Evolutionary conservation across 2,888 invertebrate genomes (phyloP).

Genomic region (Diarsia brunnea): DNA sequence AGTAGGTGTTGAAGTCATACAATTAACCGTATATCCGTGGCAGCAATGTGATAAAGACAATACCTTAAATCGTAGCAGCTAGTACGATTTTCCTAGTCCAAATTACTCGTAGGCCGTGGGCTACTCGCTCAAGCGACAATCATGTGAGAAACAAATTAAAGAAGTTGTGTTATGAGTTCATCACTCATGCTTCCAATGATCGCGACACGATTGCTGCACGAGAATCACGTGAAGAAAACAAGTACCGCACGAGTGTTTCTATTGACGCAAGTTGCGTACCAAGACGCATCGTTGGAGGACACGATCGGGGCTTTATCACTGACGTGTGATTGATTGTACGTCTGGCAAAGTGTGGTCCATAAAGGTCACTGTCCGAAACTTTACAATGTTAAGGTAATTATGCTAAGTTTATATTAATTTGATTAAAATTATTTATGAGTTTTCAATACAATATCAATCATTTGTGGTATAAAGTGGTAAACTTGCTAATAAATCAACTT

Average conservation of each 20-base stretch:
- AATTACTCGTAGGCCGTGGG: not conserved
- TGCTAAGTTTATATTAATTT: conserved; percentile 1
- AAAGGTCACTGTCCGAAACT: not conserved
- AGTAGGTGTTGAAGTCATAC: not conserved
- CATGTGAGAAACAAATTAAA: not conserved
- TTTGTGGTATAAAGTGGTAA: conserved; percentile 33
- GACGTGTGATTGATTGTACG: not conserved
- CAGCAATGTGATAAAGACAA: no score
- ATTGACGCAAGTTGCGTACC: not conserved
- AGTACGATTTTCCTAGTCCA: not conserved
- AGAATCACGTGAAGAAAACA: not conserved
- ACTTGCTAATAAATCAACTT: conserved; percentile 46
- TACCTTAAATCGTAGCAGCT: not conserved
- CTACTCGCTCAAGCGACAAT: not conserved
- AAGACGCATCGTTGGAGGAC: not conserved
- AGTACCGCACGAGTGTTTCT: not conserved
- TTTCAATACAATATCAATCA: conserved; percentile 46
- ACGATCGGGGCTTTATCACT: not conserved
- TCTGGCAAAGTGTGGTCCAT: conserved; percentile 1
- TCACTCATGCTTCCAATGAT: no score
- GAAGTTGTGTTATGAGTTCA: no score
- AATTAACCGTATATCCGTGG: not conserved
- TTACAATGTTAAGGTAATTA: conserved; percentile 10
- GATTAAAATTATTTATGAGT: conserved; percentile 19
- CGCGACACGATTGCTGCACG: not conserved